Conservation (phyloP, 2,797 vertebrate species). For the Lepus oiostolus region DNA sequence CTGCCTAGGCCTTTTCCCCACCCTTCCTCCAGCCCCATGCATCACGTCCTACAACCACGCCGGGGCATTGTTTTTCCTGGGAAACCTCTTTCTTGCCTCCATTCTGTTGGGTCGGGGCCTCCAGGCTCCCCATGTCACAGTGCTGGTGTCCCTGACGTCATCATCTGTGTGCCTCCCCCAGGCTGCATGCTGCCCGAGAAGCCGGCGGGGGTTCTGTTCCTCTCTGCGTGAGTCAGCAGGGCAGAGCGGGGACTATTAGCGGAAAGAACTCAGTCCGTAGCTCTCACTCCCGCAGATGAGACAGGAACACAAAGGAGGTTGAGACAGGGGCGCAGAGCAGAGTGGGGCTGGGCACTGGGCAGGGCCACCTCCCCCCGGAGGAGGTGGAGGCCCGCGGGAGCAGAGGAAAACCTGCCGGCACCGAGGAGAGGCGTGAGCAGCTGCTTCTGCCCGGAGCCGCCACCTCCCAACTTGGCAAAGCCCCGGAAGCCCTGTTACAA, state of each 20-base stretch:
- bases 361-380: no score
- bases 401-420: no score
- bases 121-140: background rate
- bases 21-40: background rate
- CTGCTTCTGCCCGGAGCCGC: background rate
- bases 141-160: background rate
- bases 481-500: background rate
- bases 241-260: background rate
- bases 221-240: background rate
- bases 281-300: background rate
- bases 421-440: background rate
- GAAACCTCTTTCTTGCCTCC: background rate
- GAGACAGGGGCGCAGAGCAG: background rate
- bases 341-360: no score
- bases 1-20: background rate
- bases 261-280: background rate
- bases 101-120: background rate
- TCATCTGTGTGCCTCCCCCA: background rate
- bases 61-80: background rate
- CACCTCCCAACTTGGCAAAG: background rate
- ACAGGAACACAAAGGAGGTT: background rate
- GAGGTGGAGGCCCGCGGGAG: background rate
- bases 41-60: background rate
- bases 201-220: fast-evolving
- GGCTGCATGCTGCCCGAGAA: background rate